Base-by-base conservation (phyloP, 2,888 invertebrate genomes). In the Hybos culiciformis region DNA sequence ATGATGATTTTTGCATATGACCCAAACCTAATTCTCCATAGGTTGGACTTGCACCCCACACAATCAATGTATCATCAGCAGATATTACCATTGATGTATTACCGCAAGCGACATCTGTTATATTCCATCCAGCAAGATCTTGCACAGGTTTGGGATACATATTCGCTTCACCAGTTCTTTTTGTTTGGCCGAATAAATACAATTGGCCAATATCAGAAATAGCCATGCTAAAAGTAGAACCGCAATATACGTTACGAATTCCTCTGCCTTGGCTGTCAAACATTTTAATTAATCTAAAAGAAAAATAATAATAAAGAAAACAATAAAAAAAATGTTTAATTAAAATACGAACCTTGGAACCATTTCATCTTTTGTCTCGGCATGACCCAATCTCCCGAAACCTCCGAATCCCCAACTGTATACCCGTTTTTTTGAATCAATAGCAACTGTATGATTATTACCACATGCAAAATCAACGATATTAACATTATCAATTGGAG, bases 341-440 rank as follows among this genome's bases (percentile, higher is more conserved):
- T 8, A 24, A 26, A 14, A 6, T 29, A 23, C 5, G 41, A 48
- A 51, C 47, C 76, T 70, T 20, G 82, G 83, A 33, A 91, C 85
- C 66, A 84, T 73, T 67, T 94, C 93, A 65, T 94, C 92, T 59
- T 86, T 86, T 46, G 81, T 90, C 57, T 91, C 92, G 7, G 90
- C 83, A 69, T 94, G 93, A 0, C 93, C 94, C 12, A 94, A 70
- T 3, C 94, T 78, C 0, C 93, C 93, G 58, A 93, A 88, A 0
- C 93, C 94, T 11, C 92, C 93, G 63, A 92, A 94, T 17, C 94
- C 93, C 93, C 93, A 94, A 41, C 91, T 88, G 66, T 77, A 94
- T 0, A 86, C 83, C 11, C 93, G 77, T 63, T 85, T 88, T 61
- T 83, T 83, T 1, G 84, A 81, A 59, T 94, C 93, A 50, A 91